Percentiles rank a stretch among this genome's conserved stretches.
Evolutionary conservation across 2,888 invertebrate genomes (phyloP).

Genomic region (Oscheius onirici): DNA sequence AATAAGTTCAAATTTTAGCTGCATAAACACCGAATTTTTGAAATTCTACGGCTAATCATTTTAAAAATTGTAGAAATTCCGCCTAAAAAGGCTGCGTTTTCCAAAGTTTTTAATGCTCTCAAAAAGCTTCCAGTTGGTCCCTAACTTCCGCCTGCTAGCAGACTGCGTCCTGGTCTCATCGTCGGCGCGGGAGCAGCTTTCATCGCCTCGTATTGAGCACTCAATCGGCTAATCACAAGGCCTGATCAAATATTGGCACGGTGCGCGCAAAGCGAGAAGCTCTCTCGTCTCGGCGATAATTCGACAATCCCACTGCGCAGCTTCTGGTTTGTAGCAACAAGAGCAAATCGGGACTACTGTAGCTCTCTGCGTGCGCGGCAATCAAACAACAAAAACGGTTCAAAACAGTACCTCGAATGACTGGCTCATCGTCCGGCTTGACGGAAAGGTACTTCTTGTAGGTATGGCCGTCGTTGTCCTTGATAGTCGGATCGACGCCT

Average conservation of each 20-base stretch:
- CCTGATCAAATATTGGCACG: constrained; percentile 31
- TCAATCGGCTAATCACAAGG: constrained; percentile 34
- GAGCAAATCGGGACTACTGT: constrained; percentile 13
- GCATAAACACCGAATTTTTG: background rate
- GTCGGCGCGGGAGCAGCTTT: constrained; percentile 31
- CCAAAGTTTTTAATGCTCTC: too few species aligned
- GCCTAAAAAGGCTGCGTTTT: too few species aligned
- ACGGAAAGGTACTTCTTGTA: too few species aligned
- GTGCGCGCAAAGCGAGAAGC: constrained; percentile 24
- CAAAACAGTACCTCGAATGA: background rate
- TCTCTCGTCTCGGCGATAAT: constrained; percentile 23
- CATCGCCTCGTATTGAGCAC: constrained; percentile 33
- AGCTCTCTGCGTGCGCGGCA: constrained; percentile 2
- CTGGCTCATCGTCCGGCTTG: too few species aligned
- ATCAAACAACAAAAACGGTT: background rate
- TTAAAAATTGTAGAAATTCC: too few species aligned
- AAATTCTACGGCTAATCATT: too few species aligned
- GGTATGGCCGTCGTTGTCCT: background rate
- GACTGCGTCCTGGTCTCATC: background rate
- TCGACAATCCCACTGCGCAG: constrained; percentile 29
- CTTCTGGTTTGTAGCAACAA: constrained; percentile 32
- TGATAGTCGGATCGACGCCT: background rate
- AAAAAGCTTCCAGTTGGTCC: background rate
- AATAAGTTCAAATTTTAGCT: background rate
- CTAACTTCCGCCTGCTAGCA: constrained; percentile 8